Percentiles rank a stretch among this genome's conserved stretches.
Evolutionary conservation across 2,113 vertebrate species (phyloP).

Genomic region (Laticauda laticaudata): DNA sequence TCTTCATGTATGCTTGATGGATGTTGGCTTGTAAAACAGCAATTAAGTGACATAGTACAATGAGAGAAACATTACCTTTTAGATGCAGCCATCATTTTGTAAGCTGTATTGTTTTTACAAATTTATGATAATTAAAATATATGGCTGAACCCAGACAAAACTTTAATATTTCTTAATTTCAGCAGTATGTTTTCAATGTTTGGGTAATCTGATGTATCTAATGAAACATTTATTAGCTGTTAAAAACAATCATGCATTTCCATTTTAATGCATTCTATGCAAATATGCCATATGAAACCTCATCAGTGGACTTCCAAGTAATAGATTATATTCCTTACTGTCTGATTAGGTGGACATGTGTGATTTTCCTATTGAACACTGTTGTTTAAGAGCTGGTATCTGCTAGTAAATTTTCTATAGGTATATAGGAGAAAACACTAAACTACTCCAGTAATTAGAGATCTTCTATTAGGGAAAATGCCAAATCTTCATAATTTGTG

Average conservation of each 20-base stretch:
- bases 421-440: background rate
- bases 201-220: conserved; percentile 43
- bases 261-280: background rate
- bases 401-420: background rate
- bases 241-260: background rate
- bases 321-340: background rate
- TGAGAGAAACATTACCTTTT: background rate
- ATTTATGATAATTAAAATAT: conserved; percentile 3
- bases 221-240: conserved; percentile 51
- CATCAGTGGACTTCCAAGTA: background rate
- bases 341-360: background rate
- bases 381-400: conserved; percentile 20
- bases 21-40: conserved; percentile 24
- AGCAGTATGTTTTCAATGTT: background rate
- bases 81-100: rapidly evolving
- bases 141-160: conserved; percentile 33
- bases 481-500: conserved; percentile 11
- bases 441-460: background rate
- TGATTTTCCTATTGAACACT: conserved; percentile 20
- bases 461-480: conserved; percentile 2
- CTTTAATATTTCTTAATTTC: background rate
- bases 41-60: background rate
- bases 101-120: background rate
- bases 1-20: conserved; percentile 1
- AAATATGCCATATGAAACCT: background rate